phyloP scores from a whole-genome alignment of 2,888 invertebrate genomes.

The Athalia circularis region DNA sequence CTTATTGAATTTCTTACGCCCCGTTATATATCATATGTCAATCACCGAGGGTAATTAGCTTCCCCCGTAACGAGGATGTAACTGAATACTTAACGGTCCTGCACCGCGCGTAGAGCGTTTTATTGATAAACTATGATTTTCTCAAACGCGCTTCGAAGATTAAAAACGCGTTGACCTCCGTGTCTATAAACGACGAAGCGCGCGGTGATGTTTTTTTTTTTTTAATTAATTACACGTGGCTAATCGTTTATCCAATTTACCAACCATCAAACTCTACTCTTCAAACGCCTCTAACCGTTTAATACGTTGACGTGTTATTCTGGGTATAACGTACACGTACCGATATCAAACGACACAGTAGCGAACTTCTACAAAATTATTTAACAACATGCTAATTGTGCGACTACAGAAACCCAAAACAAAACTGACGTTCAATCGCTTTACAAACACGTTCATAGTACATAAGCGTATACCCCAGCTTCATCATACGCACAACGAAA shows the following conservation, averaged over 20 bases:
- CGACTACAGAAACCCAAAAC: background rate
- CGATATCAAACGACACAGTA: conserved; percentile 15
- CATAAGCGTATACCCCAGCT: background rate
- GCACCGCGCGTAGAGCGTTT: background rate
- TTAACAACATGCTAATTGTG: conserved; percentile 8
- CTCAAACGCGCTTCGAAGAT: background rate
- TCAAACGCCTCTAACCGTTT: background rate
- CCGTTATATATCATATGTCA: background rate
- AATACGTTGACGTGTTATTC: too few species aligned
- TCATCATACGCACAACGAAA: background rate
- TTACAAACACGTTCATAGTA: background rate
- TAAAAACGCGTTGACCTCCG: too few species aligned
- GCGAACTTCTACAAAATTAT: conserved; percentile 1
- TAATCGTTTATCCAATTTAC: too few species aligned
- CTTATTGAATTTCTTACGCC: conserved; percentile 24
- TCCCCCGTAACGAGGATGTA: conserved; percentile 30
- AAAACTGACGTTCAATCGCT: background rate
- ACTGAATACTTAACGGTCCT: conserved; percentile 8
- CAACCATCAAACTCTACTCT: background rate
- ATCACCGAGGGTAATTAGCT: conserved; percentile 34
- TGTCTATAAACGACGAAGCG: too few species aligned
- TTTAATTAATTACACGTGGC: too few species aligned
- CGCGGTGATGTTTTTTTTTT: too few species aligned
- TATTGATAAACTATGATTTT: conserved; percentile 4
- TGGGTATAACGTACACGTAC: background rate